Evolutionary conservation across 2,797 vertebrate species (phyloP), one percentile per base, ranked within the genome.

Genomic region (Platalea minor): DNA sequence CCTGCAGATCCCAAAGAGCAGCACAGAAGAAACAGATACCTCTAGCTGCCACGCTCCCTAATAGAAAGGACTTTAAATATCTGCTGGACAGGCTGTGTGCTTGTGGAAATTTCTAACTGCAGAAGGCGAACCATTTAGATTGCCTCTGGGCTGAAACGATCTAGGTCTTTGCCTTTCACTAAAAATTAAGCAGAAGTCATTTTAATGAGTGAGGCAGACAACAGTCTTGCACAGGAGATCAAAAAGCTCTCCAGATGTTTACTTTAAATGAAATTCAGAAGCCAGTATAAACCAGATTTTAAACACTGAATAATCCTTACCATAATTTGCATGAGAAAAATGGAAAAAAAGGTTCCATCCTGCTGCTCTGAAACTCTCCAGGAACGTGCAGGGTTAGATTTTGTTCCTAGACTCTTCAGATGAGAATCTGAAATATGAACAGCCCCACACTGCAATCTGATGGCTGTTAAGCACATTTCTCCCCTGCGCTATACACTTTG

Each of bases 181-280:
- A 78, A 78, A 92, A 91, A 95, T 81, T 63, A 96, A 83, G 81
- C 72, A 95, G 61, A 75, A 95, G 68, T 89, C 85, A 72, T 88
- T 96, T 93, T 91, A 93, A 85, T 8, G 2, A 89, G 76, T 6
- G 17, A 91, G 77, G 80, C 91, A 87, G 77, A 91, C 89, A 76
- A 85, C 60, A 84, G 73, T 37, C 79, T 91, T 54, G 59, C 78
- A 84, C 33, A 65, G 80, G 73, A 95, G 93, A 97, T 96, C 92
- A 96, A 95, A 93, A 93, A 94, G 89, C 91, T 78, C 79, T 91
- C 93, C 94, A 97, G 93, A 94, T 95, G 92, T 95, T 95, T 93
- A 89, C 91, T 96, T 96, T 59, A 92, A 96, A 95, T 92, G 87
- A 92, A 92, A 96, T 89, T 94, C 94, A 94, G 85, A 93, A 95